phyloP scores from a whole-genome alignment of 2,797 vertebrate species.

The Adelosebastes latens region DNA sequence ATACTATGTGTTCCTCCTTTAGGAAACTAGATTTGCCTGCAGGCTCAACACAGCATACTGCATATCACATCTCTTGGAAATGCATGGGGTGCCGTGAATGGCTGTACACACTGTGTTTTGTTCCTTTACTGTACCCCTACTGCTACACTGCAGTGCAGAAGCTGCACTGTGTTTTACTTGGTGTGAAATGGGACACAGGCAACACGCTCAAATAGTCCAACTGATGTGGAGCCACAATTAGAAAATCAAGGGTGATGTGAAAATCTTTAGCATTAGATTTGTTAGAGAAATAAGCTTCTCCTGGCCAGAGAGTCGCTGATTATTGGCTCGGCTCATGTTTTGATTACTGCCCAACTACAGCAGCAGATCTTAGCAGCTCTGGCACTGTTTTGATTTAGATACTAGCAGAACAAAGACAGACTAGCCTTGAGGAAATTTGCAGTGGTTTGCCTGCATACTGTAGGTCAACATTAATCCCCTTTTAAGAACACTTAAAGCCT shows the following conservation, averaged over 20 bases:
- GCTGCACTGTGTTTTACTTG: not conserved
- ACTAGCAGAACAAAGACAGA: conserved; percentile 19
- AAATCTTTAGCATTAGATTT: not conserved
- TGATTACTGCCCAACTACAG: not conserved
- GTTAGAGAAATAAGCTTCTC: not conserved
- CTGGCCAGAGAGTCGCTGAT: not conserved
- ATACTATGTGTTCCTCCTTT: conserved; percentile 40
- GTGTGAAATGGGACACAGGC: not conserved
- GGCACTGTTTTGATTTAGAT: conserved; percentile 1
- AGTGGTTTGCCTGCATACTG: not conserved
- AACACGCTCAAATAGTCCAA: not conserved
- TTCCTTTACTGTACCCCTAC: not conserved
- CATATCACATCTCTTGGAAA: conserved; percentile 25
- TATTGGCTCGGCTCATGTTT: conserved; percentile 5
- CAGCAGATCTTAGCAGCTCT: not conserved
- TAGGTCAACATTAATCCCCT: conserved; percentile 21
- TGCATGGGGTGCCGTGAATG: conserved; percentile 5
- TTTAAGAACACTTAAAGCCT: conserved; percentile 30
- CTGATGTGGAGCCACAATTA: not conserved
- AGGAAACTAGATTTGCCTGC: conserved; percentile 26
- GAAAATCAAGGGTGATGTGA: not conserved
- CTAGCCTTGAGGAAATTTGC: not conserved
- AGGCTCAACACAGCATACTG: conserved; percentile 24
- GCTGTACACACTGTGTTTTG: not conserved
- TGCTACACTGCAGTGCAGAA: not conserved